Evolutionary conservation across 1,140 invertebrate species (phyloP).

Genomic region (Anastrepha obliqua): DNA sequence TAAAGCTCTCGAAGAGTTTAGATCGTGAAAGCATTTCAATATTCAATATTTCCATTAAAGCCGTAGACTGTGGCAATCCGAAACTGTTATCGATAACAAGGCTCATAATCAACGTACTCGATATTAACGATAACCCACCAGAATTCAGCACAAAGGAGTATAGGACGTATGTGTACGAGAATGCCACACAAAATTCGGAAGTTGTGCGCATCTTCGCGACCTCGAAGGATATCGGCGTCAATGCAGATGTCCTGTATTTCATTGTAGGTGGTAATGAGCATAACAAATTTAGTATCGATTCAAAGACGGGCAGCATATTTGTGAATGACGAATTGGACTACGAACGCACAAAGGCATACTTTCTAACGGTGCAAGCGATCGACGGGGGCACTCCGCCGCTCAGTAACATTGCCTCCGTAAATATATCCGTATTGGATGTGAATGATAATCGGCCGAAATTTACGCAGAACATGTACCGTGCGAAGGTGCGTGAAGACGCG

Average conservation of each 20-base stretch:
- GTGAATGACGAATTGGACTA: slow-evolving; percentile 88
- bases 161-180: slow-evolving; percentile 83
- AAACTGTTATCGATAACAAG: slow-evolving; percentile 77
- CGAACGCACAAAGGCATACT: slow-evolving; percentile 89
- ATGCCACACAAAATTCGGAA: slow-evolving; percentile 83
- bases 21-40: slow-evolving; percentile 90
- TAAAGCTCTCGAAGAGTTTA: slow-evolving; percentile 86
- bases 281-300: slow-evolving; percentile 87
- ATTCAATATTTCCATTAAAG: slow-evolving; percentile 90
- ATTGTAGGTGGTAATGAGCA: slow-evolving; percentile 92
- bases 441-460: slow-evolving; percentile 94
- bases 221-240: slow-evolving; percentile 94
- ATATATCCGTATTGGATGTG: slow-evolving; percentile 89
- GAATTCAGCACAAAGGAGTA: slow-evolving; percentile 89
- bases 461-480: slow-evolving; percentile 85
- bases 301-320: slow-evolving; percentile 83
- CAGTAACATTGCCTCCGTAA: slow-evolving; percentile 89
- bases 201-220: slow-evolving; percentile 89
- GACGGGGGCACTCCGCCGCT: slow-evolving; percentile 91
- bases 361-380: slow-evolving; percentile 91
- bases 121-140: slow-evolving; percentile 96
- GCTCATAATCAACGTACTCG: slow-evolving; percentile 81
- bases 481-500: slow-evolving; percentile 87
- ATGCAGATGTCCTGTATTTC: slow-evolving; percentile 93
- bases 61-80: slow-evolving; percentile 85